These are phyloP conservation scores for Centropus bengalensis DNA, from an alignment of 2,113 vertebrate genomes.

Conservation along the genomic window DNA sequence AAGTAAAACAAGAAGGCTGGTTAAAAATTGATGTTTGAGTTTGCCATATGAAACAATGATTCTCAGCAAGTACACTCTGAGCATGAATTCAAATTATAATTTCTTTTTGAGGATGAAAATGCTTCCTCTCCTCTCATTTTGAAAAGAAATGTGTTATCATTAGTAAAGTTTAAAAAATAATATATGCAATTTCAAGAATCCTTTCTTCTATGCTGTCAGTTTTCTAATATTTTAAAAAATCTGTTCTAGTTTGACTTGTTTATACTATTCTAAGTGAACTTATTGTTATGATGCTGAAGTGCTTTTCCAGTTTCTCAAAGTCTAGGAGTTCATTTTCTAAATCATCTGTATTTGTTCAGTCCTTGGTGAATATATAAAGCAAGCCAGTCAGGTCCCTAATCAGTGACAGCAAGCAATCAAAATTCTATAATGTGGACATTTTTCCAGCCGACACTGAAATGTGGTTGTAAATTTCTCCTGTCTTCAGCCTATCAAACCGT, in stretches of 20 bases:
- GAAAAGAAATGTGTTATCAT: background rate
- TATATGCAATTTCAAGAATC: background rate
- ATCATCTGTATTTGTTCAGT: slow-evolving; percentile 2
- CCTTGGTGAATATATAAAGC: background rate
- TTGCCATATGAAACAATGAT: background rate
- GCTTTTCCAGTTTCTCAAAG: background rate
- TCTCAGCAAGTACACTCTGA: background rate
- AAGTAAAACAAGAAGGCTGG: background rate
- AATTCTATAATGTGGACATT: background rate
- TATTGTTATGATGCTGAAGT: background rate
- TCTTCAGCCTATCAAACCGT: background rate
- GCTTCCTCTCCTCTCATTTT: background rate
- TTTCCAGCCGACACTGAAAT: background rate
- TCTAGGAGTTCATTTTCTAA: background rate
- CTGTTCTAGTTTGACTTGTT: background rate
- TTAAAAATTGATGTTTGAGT: background rate
- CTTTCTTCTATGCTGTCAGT: background rate
- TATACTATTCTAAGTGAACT: background rate
- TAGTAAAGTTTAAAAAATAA: background rate
- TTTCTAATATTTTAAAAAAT: background rate
- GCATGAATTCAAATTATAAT: background rate
- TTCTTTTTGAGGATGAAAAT: background rate
- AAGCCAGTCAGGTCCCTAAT: background rate
- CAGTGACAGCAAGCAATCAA: background rate
- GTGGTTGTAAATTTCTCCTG: background rate